Conservation (phyloP, 64 coral and sea anemone genomes). For the Montipora efflorescens region DNA sequence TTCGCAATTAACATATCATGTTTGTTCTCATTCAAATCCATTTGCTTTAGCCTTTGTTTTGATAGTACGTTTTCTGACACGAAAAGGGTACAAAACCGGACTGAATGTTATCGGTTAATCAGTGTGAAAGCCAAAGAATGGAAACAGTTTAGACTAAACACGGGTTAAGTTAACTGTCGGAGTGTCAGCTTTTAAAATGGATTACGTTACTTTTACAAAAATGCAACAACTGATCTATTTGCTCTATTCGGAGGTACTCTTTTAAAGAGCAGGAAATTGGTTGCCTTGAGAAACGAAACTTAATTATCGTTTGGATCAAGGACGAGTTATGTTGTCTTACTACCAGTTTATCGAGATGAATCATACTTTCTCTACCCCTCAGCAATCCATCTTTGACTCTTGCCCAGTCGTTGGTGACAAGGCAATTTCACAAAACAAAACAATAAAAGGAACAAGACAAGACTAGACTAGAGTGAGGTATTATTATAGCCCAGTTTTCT, state of each 20-base stretch:
- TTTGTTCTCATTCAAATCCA: constrained; percentile 8
- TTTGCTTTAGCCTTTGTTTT: not conserved
- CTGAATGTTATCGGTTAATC: constrained; percentile 36
- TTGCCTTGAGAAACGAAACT: not conserved
- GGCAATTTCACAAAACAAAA: no score
- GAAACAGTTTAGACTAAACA: constrained; percentile 40
- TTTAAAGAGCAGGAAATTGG: not conserved
- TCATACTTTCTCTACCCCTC: no score
- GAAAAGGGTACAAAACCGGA: not conserved
- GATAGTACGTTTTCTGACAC: not conserved
- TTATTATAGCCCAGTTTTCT: no score
- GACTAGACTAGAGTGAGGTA: no score
- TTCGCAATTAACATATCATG: not conserved
- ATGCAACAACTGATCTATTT: not conserved
- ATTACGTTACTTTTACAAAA: constrained; percentile 3
- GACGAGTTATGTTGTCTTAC: not conserved
- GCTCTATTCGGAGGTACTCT: not conserved
- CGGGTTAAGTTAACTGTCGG: not conserved
- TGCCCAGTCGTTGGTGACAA: no score
- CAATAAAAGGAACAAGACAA: no score
- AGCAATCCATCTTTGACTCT: no score
- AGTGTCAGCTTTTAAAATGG: not conserved
- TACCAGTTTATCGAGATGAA: not conserved
- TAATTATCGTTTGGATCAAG: not conserved
- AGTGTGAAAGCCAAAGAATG: constrained; percentile 5